phyloP scores from a whole-genome alignment of 2,888 invertebrate species.

The Rutpela maculata region DNA sequence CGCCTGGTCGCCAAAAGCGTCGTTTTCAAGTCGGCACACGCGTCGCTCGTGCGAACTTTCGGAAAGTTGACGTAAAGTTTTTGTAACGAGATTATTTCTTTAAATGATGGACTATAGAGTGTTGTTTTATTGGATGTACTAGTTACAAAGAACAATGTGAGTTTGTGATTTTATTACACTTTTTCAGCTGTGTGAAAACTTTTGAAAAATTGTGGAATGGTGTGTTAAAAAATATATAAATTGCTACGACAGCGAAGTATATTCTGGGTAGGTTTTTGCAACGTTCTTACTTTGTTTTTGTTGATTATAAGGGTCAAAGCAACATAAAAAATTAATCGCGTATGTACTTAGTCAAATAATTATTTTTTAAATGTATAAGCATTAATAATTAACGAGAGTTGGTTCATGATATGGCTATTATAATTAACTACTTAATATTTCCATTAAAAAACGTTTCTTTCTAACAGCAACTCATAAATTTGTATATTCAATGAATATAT shows the following conservation, averaged over 20 bases:
- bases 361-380: neutral
- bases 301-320: neutral
- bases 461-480: neutral
- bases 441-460: neutral
- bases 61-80: conserved; percentile 10
- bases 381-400: no score
- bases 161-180: conserved; percentile 1
- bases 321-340: neutral
- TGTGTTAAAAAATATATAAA: neutral
- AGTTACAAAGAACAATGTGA: neutral
- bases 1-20: conserved; percentile 29
- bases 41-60: conserved; percentile 19
- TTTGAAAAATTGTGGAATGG: neutral
- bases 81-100: neutral
- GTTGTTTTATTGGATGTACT: neutral
- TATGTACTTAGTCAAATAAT: neutral
- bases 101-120: neutral
- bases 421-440: no score
- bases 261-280: neutral
- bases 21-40: conserved; percentile 16
- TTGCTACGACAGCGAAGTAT: neutral
- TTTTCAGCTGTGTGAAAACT: neutral
- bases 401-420: no score
- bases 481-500: no score
- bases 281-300: neutral